Conservation (phyloP, 2,797 vertebrate species). For the Eidolon dupreanum region DNA sequence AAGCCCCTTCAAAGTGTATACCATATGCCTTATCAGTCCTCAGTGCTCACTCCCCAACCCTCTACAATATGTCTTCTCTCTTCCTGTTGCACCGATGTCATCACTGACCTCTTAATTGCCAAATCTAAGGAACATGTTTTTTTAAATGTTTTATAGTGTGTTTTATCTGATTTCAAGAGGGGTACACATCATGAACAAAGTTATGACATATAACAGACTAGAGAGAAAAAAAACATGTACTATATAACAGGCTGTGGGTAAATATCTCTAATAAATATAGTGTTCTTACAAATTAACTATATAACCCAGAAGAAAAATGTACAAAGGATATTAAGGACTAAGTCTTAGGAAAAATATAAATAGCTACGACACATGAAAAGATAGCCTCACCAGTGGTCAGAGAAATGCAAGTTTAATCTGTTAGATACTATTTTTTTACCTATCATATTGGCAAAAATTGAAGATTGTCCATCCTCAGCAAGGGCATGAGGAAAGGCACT, state of each 20-base stretch:
- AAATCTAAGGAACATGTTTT: constrained; percentile 71
- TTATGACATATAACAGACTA: constrained; percentile 54
- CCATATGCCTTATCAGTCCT: background rate
- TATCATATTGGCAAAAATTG: constrained; percentile 15
- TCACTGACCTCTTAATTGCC: constrained; percentile 55
- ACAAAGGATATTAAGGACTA: constrained; percentile 16
- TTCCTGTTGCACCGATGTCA: background rate
- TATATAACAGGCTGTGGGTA: constrained; percentile 1
- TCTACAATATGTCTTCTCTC: constrained; percentile 43
- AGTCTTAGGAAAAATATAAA: background rate
- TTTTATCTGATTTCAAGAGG: constrained; percentile 57
- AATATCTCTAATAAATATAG: constrained; percentile 19
- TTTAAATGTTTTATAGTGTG: constrained; percentile 59
- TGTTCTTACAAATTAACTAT: constrained; percentile 53
- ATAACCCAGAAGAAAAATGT: constrained; percentile 23
- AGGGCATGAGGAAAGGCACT: constrained; percentile 24
- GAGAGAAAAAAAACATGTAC: background rate
- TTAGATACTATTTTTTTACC: constrained; percentile 21
- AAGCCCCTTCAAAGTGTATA: background rate
- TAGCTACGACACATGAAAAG: constrained; percentile 11
- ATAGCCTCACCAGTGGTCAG: background rate
- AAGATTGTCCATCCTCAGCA: background rate
- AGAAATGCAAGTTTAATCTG: constrained; percentile 45
- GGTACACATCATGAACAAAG: constrained; percentile 44
- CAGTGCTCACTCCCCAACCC: background rate